phyloP scores from a whole-genome alignment of 2,113 vertebrate genomes.

The Semnornis frantzii region DNA sequence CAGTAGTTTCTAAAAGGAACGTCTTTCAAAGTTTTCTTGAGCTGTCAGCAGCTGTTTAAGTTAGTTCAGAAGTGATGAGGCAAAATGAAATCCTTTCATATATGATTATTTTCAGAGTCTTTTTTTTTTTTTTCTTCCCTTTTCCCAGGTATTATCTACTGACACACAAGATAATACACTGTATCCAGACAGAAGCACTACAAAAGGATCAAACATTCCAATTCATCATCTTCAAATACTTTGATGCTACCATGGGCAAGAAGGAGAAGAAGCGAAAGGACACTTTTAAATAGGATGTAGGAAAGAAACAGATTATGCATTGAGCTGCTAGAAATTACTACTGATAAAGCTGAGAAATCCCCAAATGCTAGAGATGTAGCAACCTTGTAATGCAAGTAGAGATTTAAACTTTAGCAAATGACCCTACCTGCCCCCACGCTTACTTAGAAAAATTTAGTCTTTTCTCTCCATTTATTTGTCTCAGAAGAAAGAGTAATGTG shows the following conservation, averaged over 20 bases:
- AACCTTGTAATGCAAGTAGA: background rate
- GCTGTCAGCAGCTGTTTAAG: conserved; percentile 47
- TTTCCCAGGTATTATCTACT: conserved; percentile 8
- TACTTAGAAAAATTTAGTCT: background rate
- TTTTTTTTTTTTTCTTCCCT: background rate
- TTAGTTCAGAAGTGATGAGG: conserved; percentile 43
- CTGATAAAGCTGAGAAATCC: conserved; percentile 6
- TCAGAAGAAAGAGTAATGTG: background rate
- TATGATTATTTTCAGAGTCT: conserved; percentile 62
- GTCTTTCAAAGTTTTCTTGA: conserved; percentile 32
- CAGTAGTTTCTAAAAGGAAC: background rate
- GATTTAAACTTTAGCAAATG: background rate
- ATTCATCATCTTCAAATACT: conserved; percentile 43
- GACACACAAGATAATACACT: conserved; percentile 3
- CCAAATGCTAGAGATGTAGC: background rate
- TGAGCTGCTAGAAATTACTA: conserved; percentile 16
- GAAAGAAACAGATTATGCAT: conserved; percentile 39
- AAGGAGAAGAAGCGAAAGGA: conserved; percentile 14
- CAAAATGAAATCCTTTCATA: conserved; percentile 43
- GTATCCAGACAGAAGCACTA: conserved; percentile 27
- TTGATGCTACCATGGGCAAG: conserved; percentile 37
- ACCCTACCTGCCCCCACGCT: fast-evolving
- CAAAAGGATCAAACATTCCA: conserved; percentile 58
- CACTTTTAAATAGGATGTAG: conserved; percentile 5
- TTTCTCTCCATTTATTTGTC: conserved; percentile 18